Percentiles rank a stretch among this genome's conserved stretches.
phyloP scores from a whole-genome alignment of 2,113 vertebrate genomes.

The Stictonetta naevosa region DNA sequence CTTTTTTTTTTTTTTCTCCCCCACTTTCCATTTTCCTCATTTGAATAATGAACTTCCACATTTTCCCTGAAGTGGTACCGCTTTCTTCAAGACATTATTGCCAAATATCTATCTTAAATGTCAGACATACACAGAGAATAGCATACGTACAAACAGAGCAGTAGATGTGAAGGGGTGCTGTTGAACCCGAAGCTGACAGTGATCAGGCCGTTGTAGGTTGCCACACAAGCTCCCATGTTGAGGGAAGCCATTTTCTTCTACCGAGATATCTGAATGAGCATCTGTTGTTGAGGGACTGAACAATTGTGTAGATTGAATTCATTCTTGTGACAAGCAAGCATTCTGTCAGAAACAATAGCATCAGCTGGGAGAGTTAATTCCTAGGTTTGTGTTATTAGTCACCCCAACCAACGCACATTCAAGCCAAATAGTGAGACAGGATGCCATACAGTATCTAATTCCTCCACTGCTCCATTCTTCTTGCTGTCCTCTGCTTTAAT shows the following conservation, averaged over 20 bases:
- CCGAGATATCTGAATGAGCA: background rate
- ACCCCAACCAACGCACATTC: background rate
- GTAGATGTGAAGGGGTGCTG: background rate
- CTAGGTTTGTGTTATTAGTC: background rate
- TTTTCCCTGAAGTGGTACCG: conserved; percentile 24
- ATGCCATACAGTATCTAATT: background rate
- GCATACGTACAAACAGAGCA: background rate
- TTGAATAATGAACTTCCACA: conserved; percentile 11
- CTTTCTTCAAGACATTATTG: conserved; percentile 32
- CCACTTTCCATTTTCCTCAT: conserved; percentile 19
- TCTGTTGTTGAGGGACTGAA: background rate
- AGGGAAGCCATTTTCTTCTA: background rate
- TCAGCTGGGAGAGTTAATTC: conserved; percentile 42
- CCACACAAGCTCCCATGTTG: background rate
- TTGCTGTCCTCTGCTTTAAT: background rate
- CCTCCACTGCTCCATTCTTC: background rate
- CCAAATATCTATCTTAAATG: conserved; percentile 54
- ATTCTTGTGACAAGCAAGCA: background rate
- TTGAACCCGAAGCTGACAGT: background rate
- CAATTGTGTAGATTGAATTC: conserved; percentile 7
- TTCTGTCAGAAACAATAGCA: conserved; percentile 12
- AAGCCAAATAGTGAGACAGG: background rate
- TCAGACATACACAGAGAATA: background rate
- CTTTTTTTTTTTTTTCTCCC: background rate
- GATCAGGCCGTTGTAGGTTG: background rate